A percentile compares a stretch with the other conserved stretches of the same genome.
Evolutionary conservation across 2,113 vertebrate genomes (phyloP).

Genomic region (Isurus oxyrinchus): DNA sequence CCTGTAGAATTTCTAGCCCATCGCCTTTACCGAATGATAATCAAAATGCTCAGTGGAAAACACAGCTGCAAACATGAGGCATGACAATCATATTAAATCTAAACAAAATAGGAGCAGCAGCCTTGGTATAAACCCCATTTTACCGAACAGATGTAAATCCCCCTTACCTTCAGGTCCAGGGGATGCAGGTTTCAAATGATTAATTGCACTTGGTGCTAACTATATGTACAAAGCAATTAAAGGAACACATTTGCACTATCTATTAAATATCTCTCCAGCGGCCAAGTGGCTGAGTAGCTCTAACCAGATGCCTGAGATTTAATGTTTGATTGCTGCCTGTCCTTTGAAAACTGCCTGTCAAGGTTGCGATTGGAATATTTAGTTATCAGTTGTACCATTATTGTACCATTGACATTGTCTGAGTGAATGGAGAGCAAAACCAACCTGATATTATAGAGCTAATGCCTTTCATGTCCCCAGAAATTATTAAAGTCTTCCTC

Average conservation of each 20-base stretch:
- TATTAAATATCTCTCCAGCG: not conserved
- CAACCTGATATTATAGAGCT: not conserved
- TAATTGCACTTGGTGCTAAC: slow-evolving; percentile 1
- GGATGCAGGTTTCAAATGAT: not conserved
- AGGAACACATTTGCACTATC: slow-evolving; percentile 1
- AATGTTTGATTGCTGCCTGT: not conserved
- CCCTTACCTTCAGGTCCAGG: not conserved
- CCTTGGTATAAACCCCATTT: not conserved
- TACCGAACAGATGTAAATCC: not conserved
- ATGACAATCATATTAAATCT: not conserved
- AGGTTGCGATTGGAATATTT: not conserved
- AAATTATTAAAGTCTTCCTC: not conserved
- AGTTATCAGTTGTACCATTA: not conserved
- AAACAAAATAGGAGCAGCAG: not conserved
- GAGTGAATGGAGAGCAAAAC: not conserved
- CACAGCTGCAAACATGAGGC: not conserved
- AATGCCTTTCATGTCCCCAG: not conserved
- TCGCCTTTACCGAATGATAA: not conserved
- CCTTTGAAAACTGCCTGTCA: not conserved
- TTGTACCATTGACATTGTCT: not conserved
- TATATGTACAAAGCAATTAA: slow-evolving; percentile 26
- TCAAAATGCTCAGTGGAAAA: not conserved
- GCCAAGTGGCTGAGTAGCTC: not conserved
- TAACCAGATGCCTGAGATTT: not conserved
- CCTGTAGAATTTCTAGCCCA: not conserved